phyloP scores from a whole-genome alignment of 1,140 invertebrate genomes.

The Drosophila serrata region DNA sequence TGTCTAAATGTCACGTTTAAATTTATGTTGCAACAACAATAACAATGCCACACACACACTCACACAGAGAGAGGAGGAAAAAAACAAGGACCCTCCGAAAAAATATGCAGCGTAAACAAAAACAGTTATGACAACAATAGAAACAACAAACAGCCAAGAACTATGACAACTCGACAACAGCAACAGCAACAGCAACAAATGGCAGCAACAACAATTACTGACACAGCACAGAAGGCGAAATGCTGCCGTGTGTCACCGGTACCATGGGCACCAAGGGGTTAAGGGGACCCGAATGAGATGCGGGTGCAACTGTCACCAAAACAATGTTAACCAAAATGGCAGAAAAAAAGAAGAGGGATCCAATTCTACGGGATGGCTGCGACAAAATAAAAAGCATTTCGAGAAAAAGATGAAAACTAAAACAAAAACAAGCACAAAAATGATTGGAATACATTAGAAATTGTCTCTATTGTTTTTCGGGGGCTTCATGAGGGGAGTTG shows the following conservation, averaged over 20 bases:
- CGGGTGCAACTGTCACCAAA: constrained; percentile 67
- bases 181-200: constrained; percentile 33
- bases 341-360: constrained; percentile 29
- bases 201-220: constrained; percentile 50
- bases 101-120: constrained; percentile 66
- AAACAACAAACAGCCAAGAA: constrained; percentile 68
- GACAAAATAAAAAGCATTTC: constrained; percentile 30
- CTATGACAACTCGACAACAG: constrained; percentile 57
- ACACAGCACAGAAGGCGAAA: constrained; percentile 58
- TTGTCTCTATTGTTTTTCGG: constrained; percentile 44
- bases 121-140: constrained; percentile 77
- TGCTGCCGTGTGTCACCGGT: constrained; percentile 47
- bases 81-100: neutral
- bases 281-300: constrained; percentile 31
- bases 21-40: constrained; percentile 66
- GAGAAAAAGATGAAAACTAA: constrained; percentile 43
- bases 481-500: neutral
- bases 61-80: neutral
- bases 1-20: constrained; percentile 73
- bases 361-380: constrained; percentile 20
- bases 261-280: neutral
- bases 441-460: constrained; percentile 74
- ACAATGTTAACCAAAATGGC: constrained; percentile 65
- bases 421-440: constrained; percentile 32
- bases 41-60: constrained; percentile 43